Conservation (phyloP, 2,113 vertebrate species). For the Peromyscus maniculatus region DNA sequence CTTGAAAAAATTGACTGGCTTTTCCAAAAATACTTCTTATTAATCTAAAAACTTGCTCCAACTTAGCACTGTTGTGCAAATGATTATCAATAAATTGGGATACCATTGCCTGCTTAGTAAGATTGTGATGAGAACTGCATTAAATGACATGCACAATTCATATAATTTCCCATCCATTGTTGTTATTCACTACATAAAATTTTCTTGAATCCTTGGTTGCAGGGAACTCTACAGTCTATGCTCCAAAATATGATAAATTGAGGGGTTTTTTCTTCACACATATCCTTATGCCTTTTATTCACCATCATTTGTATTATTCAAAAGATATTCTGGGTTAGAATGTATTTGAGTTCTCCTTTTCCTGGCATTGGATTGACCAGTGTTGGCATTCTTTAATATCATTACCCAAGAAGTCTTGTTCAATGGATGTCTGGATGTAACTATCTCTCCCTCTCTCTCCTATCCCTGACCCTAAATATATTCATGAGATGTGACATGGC, state of each 20-base stretch:
- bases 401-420: background rate
- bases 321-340: constrained; percentile 1
- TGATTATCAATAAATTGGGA: background rate
- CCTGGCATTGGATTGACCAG: background rate
- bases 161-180: background rate
- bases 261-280: background rate
- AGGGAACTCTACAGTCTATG: background rate
- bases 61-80: background rate
- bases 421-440: background rate
- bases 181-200: background rate
- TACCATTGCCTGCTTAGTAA: background rate
- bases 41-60: background rate
- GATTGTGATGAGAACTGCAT: background rate
- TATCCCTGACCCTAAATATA: background rate
- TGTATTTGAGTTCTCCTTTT: background rate
- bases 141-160: background rate
- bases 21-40: background rate
- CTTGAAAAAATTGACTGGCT: background rate
- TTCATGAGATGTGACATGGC: background rate
- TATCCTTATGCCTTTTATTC: background rate
- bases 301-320: background rate
- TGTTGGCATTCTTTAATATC: background rate
- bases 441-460: background rate
- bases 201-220: background rate
- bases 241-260: background rate